Base-by-base conservation (phyloP, 30 jellyfish, hydroid and myxozoan species). In the Hydractinia echinata region DNA sequence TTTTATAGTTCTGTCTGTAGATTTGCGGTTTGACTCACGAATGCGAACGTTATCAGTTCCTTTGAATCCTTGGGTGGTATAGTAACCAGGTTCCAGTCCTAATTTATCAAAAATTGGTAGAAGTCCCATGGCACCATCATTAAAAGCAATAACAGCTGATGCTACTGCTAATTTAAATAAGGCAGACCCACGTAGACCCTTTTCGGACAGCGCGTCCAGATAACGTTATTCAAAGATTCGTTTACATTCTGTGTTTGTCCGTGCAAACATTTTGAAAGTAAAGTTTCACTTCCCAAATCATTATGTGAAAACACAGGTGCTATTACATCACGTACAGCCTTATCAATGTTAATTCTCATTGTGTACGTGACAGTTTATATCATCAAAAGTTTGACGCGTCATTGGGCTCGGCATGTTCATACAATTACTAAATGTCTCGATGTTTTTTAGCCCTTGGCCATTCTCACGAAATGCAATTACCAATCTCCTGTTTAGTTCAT, bases 261-360 rank as follows among this genome's bases (percentile, higher is more conserved):
- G 55, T 79, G 86, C 16, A 79, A 56, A 64, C 86, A 79, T 79
- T 79, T 79, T 49, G 58, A 20, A 20, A 79, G 55, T 58, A 79
- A 79, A 10, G 30, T 49, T 14, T 86, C 92, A 80, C 73, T 55
- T 54, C 92, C 70, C 8, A 86, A 82, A 67, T 60, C 95, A 55
- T 66, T 79, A 62, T 79, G 84, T 14, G 83, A 55, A 80, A 84
- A 77, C 52, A 76, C 77, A 18, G 89, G 89, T n/a, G 21, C 60
- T 16, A 84, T 58, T 13, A 44, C 66, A 30, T 76, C 92, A 8
- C 51, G 51, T 48, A 84, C 87, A 11, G 92, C 89, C 51, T 58
- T 67, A 51, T 77, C 71, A 58, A 86, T 66, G 55, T 53, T 1
- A 20, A 53, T 79, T 61, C 53, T 86, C 68, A 56, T 56, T 56